Evolutionary conservation across 2,888 invertebrate species (phyloP).

Genomic region (Athalia rosae): DNA sequence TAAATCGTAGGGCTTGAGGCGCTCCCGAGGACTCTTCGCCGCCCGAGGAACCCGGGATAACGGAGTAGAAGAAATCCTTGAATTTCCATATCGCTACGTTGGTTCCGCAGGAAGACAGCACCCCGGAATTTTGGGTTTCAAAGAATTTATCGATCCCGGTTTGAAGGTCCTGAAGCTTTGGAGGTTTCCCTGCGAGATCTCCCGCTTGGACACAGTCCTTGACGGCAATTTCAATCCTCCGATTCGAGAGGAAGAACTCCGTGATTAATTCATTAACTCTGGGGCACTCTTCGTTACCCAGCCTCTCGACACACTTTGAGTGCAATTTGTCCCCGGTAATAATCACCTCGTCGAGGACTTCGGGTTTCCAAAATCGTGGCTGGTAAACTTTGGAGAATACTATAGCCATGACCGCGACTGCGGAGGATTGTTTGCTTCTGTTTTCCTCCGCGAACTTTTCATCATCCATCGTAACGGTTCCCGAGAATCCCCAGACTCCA

Average conservation of each 20-base stretch:
- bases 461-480: constrained; percentile 54
- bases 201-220: constrained; percentile 68
- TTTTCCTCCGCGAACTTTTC: constrained; percentile 56
- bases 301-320: constrained; percentile 58
- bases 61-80: constrained; percentile 58
- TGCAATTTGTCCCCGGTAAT: constrained; percentile 65
- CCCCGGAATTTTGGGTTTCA: constrained; percentile 56
- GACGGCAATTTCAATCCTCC: constrained; percentile 62
- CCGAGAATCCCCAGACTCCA: constrained; percentile 63
- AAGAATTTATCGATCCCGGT: constrained; percentile 63
- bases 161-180: constrained; percentile 58
- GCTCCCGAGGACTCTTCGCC: constrained; percentile 1
- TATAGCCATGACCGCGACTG: constrained; percentile 62
- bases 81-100: constrained; percentile 64
- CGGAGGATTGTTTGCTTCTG: constrained; percentile 60
- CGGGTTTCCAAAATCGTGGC: constrained; percentile 60
- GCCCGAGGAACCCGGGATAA: constrained; percentile 56
- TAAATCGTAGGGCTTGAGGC: constrained; percentile 58
- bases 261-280: constrained; percentile 62
- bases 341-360: constrained; percentile 62
- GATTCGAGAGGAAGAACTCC: constrained; percentile 66
- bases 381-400: constrained; percentile 67
- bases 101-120: constrained; percentile 52
- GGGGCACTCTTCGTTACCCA: constrained; percentile 53
- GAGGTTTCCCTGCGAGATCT: constrained; percentile 54